Base-by-base conservation (phyloP, 2,888 invertebrate genomes). In the Macaria liturata region DNA sequence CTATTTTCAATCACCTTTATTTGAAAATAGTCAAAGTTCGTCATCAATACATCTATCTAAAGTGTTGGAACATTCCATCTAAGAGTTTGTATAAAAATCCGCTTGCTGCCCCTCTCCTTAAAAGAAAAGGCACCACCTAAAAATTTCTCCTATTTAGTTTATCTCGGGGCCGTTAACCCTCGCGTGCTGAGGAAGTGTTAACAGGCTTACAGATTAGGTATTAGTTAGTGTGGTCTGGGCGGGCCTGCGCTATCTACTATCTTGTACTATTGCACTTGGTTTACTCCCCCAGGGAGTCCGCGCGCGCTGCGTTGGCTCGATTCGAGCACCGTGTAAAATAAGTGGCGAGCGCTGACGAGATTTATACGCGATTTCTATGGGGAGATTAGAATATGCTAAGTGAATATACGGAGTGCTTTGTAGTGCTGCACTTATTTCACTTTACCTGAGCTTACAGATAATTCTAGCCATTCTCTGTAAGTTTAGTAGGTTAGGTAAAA, bases 231-330 rank as follows among this genome's bases (percentile, higher is more conserved):
- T 44, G 59, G 20, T 84, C 76, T 71, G 80, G 83, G 83, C 81
- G 85, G 78, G 81, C 80, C 83, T 82, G 81, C 71, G 81, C 83
- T 87, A 86, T 88, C 86, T 86, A 70, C 78, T 81, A 87, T 86
- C 86, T 83, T 68, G 75, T 73, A 73, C 83, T 78, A 85, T 84
- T 84, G 84, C 81, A 84, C 83, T 86, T 69, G 74, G 74, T 74
- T 62, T 67, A 62, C 60, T 51, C 59, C 59, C 59, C 55, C 46
- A 44, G 57, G 57, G 34, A 59, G 50, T 55, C 54, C 57, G n/a
- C 20, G 20, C 20, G 47, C 54, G 61, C 54, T 57, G 57, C 57
- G 50, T 57, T 57, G 50, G 45, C 54, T 49, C n/a, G 49, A 51
- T 44, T 54, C 54, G 31, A 59, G 49, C 31, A 46, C 40, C 9